Evolutionary conservation across 1,140 invertebrate species (phyloP), one percentile per base, ranked within the genome.

Genomic region (Spodoptera litura): DNA sequence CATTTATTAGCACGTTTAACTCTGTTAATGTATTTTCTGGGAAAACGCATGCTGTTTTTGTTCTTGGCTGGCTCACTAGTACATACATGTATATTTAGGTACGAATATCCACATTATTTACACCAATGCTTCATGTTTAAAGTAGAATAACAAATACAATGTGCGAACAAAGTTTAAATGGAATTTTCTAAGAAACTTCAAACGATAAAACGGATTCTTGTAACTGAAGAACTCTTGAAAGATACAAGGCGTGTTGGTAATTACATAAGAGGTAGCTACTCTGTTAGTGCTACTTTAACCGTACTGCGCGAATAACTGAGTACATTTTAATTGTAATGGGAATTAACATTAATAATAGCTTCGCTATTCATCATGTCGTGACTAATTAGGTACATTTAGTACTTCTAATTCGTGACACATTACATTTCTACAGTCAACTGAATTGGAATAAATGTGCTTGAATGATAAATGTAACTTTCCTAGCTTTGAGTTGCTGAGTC

Each of bases 31-130:
- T 78, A 25, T 78, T 77, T 78, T 77, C 52, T 44, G 59, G 10
- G 68, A 78, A 78, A 44, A 35, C 61, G 15, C 27, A n/a, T 71
- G 64, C 59, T 78, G 68, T 83, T 81, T 20, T 71, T 79, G 82
- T 58, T 64, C 58, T 62, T 64, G 49, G 8, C 49, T 53, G 44
- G 79, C 87, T 86, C 87, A 87, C 78, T 78, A 70, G 80, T 78
- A 80, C 62, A 81, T 83, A 83, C 78, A 72, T 71, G 49, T 79
- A 8, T 62, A 81, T 73, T 78, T 31, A 20, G 20, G n/a, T 56
- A 56, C 38, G 38, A 4, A 38, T 4, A 6, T 38, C 53, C 82
- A 78, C 80, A 84, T 83, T 89, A 87, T 88, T 89, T 89, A 87
- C 85, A 87, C 71, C 79, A 83, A 84, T 79, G 78, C 62, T 71